Evolutionary conservation across 2,113 vertebrate genomes (phyloP).

Genomic region (Mystacornis crossleyi): DNA sequence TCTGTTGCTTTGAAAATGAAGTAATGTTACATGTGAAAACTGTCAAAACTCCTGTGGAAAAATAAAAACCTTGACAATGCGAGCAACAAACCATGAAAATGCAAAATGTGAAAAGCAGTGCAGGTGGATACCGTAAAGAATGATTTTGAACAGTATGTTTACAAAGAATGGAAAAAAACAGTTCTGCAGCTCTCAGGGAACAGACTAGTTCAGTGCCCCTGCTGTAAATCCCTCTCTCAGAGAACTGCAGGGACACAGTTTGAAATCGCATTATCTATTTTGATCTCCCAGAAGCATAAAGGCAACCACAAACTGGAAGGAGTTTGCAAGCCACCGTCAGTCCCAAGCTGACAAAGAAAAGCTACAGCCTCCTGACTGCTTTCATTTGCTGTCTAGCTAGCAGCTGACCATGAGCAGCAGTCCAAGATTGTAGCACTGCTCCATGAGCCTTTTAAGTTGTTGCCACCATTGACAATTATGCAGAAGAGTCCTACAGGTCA

Average conservation of each 20-base stretch:
- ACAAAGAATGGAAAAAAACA: not conserved
- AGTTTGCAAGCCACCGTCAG: rapidly evolving
- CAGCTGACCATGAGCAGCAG: not conserved
- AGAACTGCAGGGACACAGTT: not conserved
- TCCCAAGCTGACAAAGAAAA: not conserved
- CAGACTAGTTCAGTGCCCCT: not conserved
- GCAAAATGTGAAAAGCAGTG: not conserved
- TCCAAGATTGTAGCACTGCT: not conserved
- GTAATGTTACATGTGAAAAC: not conserved
- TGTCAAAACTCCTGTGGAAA: not conserved
- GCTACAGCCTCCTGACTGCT: not conserved
- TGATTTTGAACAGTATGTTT: not conserved
- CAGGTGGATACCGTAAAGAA: not conserved
- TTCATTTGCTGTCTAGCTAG: not conserved
- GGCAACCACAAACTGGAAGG: not conserved
- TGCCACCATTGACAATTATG: not conserved
- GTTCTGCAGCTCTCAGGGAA: not conserved
- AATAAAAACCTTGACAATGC: not conserved
- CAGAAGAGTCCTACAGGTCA: not conserved
- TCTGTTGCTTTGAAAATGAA: not conserved
- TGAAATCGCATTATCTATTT: not conserved
- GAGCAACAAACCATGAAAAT: not conserved
- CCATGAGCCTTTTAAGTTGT: not conserved
- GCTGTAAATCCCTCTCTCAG: not conserved
- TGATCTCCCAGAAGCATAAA: not conserved